These are phyloP conservation scores for Gallinago media DNA, from an alignment of 2,113 vertebrate genomes.

Conservation along the genomic window DNA sequence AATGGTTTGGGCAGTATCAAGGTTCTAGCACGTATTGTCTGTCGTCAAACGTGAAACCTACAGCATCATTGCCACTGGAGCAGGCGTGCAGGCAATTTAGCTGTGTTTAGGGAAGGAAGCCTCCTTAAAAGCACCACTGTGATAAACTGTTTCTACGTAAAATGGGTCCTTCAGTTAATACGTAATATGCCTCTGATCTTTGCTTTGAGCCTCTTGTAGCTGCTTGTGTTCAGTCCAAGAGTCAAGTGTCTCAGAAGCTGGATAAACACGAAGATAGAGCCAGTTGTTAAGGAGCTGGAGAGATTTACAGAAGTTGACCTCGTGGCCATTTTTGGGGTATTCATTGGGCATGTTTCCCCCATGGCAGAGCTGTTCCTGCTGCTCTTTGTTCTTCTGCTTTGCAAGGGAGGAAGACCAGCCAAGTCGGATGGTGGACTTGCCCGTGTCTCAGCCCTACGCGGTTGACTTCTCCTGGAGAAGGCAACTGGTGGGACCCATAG, in stretches of 20 bases:
- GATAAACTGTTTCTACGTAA: constrained; percentile 13
- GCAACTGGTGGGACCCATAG: not conserved
- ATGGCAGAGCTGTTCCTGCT: not conserved
- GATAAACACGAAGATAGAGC: constrained; percentile 36
- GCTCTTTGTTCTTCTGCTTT: not conserved
- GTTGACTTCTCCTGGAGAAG: not conserved
- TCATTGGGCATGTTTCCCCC: not conserved
- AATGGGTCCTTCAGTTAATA: not conserved
- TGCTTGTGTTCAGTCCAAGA: constrained; percentile 11
- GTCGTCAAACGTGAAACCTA: not conserved
- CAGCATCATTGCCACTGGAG: not conserved
- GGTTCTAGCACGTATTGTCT: not conserved
- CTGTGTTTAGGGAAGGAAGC: not conserved
- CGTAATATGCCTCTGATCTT: constrained; percentile 1
- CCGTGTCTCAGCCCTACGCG: accelerated
- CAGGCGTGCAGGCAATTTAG: not conserved
- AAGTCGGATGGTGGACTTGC: not conserved
- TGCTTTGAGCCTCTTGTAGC: constrained; percentile 27
- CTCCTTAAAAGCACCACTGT: not conserved
- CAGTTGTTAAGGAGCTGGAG: constrained; percentile 18
- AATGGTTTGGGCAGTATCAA: not conserved
- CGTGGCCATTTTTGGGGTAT: not conserved
- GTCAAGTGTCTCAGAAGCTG: constrained; percentile 39
- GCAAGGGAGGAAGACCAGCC: not conserved
- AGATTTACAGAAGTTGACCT: constrained; percentile 26